These are phyloP conservation scores for Drepana falcataria DNA, from an alignment of 2,888 invertebrate genomes.

Conservation along the genomic window DNA sequence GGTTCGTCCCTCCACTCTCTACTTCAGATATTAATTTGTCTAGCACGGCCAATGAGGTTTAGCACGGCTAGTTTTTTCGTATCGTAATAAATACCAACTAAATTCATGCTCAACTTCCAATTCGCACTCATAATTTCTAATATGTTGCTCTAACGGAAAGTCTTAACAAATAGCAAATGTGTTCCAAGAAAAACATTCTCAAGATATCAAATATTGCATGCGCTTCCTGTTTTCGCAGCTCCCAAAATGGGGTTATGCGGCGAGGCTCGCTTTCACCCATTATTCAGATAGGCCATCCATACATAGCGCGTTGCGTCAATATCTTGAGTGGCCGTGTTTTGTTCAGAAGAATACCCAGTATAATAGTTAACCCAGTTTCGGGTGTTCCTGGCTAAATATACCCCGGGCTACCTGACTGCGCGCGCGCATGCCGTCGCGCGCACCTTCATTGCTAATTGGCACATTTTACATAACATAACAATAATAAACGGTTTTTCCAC, in stretches of 20 bases:
- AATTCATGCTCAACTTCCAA: not conserved
- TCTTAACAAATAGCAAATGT: not conserved
- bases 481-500: too few species aligned
- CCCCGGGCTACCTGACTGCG: conserved; percentile 55
- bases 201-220: conserved; percentile 19
- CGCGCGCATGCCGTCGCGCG: conserved; percentile 25
- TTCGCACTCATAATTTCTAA: not conserved
- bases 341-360: conserved; percentile 59
- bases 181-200: conserved; percentile 4
- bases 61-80: not conserved
- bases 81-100: not conserved
- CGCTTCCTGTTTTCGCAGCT: conserved; percentile 55
- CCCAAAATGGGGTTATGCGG: conserved; percentile 52
- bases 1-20: too few species aligned
- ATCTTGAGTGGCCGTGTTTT: conserved; percentile 58
- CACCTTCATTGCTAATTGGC: conserved; percentile 31
- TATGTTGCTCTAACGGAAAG: conserved; percentile 2
- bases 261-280: conserved; percentile 50
- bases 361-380: conserved; percentile 74
- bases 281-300: conserved; percentile 35
- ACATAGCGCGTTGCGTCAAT: conserved; percentile 54
- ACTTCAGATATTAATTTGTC: too few species aligned
- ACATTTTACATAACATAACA: conserved; percentile 20
- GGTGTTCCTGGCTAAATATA: conserved; percentile 49
- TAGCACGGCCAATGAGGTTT: too few species aligned